phyloP scores from a whole-genome alignment of 1,140 invertebrate genomes.

The Sarcophaga peregrina region DNA sequence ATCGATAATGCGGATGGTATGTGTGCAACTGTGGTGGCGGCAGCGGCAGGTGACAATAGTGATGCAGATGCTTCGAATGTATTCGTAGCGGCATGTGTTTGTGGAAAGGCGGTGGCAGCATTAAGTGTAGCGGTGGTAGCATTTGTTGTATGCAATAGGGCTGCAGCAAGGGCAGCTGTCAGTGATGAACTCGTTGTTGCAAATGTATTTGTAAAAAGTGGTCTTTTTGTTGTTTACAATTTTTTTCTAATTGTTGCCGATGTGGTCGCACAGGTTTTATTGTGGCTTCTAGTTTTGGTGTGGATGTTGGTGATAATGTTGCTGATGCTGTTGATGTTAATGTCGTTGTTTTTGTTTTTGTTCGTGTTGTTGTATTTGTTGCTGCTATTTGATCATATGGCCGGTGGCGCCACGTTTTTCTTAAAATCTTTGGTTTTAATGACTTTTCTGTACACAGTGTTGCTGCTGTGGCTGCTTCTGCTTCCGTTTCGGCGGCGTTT shows the following conservation, averaged over 20 bases:
- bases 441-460: not conserved
- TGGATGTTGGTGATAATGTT: not conserved
- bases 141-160: conserved; percentile 35
- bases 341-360: conserved; percentile 42
- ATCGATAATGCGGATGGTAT: conserved; percentile 17
- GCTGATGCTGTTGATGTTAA: conserved; percentile 25
- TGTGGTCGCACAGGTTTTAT: too few relatives aligned
- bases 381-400: conserved; percentile 33
- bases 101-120: conserved; percentile 36
- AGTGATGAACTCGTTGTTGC: conserved; percentile 42
- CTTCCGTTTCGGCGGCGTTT: not conserved
- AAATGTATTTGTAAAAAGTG: conserved; percentile 35
- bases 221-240: not conserved
- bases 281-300: not conserved
- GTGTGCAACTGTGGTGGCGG: not conserved
- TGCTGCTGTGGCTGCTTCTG: not conserved
- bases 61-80: conserved; percentile 11
- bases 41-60: conserved; percentile 25
- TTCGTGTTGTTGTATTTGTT: conserved; percentile 45
- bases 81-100: not conserved
- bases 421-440: conserved; percentile 35
- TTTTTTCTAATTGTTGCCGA: too few relatives aligned
- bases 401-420: conserved; percentile 10
- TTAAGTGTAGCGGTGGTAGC: conserved; percentile 17
- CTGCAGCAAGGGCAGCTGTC: conserved; percentile 47